phyloP scores from a whole-genome alignment of 1,140 invertebrate species.

The Meteorus sp. region DNA sequence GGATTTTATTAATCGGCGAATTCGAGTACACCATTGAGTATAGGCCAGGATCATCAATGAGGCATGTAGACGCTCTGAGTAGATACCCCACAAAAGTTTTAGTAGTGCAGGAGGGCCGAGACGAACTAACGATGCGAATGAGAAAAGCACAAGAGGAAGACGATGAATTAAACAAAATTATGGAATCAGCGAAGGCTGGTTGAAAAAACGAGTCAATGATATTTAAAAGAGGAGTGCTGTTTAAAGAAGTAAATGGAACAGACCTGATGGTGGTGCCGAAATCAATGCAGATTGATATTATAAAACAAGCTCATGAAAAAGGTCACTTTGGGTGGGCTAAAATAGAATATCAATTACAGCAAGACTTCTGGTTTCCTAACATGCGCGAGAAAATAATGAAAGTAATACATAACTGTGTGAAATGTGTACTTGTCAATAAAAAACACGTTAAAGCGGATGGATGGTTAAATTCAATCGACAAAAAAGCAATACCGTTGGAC shows the following conservation, averaged over 20 bases:
- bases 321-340: slow-evolving; percentile 48
- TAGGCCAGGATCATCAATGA: slow-evolving; percentile 35
- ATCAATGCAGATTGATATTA: slow-evolving; percentile 26
- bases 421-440: slow-evolving; percentile 37
- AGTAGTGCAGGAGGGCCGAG: background rate
- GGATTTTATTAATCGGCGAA: slow-evolving; percentile 45
- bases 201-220: slow-evolving; percentile 1
- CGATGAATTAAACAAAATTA: background rate
- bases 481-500: slow-evolving; percentile 27
- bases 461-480: slow-evolving; percentile 39
- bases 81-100: slow-evolving; percentile 21
- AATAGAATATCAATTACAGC: slow-evolving; percentile 37
- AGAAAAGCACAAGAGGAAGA: slow-evolving; percentile 24
- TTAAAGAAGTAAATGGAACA: slow-evolving; percentile 1
- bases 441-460: slow-evolving; percentile 34
- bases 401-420: slow-evolving; percentile 41
- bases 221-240: slow-evolving; percentile 7
- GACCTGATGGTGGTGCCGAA: slow-evolving; percentile 25
- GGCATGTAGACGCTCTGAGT: slow-evolving; percentile 47
- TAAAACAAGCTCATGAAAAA: slow-evolving; percentile 34
- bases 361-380: slow-evolving; percentile 16
- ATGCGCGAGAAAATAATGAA: slow-evolving; percentile 11
- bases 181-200: background rate
- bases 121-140: slow-evolving; percentile 1
- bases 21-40: slow-evolving; percentile 43